Conservation (phyloP, 2,113 vertebrate genomes). For the Misgurnus anguillicaudatus region DNA sequence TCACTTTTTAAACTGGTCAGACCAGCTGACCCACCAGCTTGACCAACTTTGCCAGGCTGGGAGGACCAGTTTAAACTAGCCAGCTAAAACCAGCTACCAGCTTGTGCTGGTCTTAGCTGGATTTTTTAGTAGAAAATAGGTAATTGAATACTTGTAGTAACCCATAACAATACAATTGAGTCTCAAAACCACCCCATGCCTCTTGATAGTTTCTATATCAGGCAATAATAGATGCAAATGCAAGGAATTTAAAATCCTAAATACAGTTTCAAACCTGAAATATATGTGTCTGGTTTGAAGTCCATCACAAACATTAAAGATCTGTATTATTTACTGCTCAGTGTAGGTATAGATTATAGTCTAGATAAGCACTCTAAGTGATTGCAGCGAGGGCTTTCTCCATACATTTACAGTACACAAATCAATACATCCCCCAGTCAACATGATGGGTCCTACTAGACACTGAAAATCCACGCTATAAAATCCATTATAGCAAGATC, state of each 20-base stretch:
- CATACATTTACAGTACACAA: constrained; percentile 29
- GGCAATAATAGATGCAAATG: background rate
- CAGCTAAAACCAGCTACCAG: too few relatives aligned
- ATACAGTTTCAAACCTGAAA: background rate
- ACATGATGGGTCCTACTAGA: background rate
- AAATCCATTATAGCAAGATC: too few relatives aligned
- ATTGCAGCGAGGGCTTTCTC: constrained; percentile 19
- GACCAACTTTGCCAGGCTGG: too few relatives aligned
- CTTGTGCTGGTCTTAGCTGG: too few relatives aligned
- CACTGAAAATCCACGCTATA: background rate
- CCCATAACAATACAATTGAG: constrained; percentile 11
- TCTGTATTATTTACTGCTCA: constrained; percentile 16
- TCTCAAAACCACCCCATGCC: background rate
- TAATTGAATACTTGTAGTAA: constrained; percentile 6
- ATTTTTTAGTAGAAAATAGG: background rate
- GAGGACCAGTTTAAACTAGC: too few relatives aligned
- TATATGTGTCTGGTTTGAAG: background rate
- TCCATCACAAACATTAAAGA: background rate
- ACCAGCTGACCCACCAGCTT: too few relatives aligned
- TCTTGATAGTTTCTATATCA: constrained; percentile 3
- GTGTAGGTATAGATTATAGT: background rate
- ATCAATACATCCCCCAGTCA: constrained; percentile 6
- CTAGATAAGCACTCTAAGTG: constrained; percentile 9
- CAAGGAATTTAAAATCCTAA: constrained; percentile 7
- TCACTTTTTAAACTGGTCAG: too few relatives aligned